Conservation (phyloP, 2,113 vertebrate species). For the Pelvicachromis taeniatus region DNA sequence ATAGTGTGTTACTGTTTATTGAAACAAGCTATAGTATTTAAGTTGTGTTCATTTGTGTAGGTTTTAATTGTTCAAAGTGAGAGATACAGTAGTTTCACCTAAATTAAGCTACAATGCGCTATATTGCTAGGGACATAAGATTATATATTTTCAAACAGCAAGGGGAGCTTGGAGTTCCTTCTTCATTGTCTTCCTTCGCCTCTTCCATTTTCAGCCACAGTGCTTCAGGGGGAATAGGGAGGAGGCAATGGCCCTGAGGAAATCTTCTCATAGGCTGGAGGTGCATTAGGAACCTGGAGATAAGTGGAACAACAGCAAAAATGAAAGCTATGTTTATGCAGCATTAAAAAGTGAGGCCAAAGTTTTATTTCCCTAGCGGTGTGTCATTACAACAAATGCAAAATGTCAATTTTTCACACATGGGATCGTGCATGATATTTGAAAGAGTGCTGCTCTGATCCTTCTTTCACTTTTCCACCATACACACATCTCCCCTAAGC, state of each 20-base stretch:
- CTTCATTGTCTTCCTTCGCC: background rate
- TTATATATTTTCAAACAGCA: background rate
- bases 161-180: background rate
- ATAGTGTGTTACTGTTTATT: slow-evolving; percentile 20
- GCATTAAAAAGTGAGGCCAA: background rate
- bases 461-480: background rate
- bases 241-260: slow-evolving; percentile 77
- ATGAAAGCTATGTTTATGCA: background rate
- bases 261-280: slow-evolving; percentile 90
- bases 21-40: slow-evolving; percentile 5
- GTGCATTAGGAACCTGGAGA: slow-evolving; percentile 83
- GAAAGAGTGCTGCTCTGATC: background rate
- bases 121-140: background rate
- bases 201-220: background rate
- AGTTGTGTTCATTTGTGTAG: background rate
- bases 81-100: background rate
- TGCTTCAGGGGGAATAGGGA: slow-evolving; percentile 83
- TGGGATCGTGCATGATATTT: background rate
- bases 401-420: background rate
- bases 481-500: background rate
- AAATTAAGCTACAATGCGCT: background rate
- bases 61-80: slow-evolving; percentile 7
- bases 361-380: background rate
- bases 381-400: background rate
- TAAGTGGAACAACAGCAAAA: background rate